Conservation (phyloP, 2,797 vertebrate genomes). For the Characodon lateralis region DNA sequence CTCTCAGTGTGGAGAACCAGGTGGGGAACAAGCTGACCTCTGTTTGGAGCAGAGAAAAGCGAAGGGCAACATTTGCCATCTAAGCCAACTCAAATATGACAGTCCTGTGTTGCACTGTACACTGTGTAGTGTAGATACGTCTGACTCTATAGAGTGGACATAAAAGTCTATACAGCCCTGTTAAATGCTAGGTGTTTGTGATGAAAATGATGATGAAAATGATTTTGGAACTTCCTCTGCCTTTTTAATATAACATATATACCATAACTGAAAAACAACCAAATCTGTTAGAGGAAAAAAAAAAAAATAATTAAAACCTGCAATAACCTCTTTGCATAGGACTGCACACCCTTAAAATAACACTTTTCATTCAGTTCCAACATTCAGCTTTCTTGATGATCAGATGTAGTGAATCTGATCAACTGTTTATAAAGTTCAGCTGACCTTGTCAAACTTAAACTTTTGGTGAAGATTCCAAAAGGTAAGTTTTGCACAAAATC, state of each 20-base stretch:
- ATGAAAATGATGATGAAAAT: too few species aligned
- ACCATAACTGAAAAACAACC: neutral
- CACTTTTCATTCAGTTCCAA: neutral
- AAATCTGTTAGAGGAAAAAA: neutral
- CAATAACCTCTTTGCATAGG: too few species aligned
- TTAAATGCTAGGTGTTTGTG: too few species aligned
- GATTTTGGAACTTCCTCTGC: neutral
- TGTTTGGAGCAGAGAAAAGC: too few species aligned
- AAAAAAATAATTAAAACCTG: neutral
- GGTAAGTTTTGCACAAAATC: too few species aligned
- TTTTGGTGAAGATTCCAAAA: neutral
- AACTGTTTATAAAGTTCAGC: too few species aligned
- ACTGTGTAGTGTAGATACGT: neutral
- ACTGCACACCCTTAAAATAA: neutral
- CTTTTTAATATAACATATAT: neutral
- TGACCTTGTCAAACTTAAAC: neutral
- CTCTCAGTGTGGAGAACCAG: neutral
- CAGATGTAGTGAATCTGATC: too few species aligned
- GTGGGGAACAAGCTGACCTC: neutral
- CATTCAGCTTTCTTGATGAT: neutral
- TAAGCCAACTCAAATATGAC: too few species aligned
- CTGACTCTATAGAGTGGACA: too few species aligned
- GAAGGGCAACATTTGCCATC: too few species aligned
- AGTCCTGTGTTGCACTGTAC: neutral
- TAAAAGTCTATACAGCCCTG: too few species aligned